Evolutionary conservation across 2,797 vertebrate species (phyloP).

Genomic region (Neopelma chrysocephalum): DNA sequence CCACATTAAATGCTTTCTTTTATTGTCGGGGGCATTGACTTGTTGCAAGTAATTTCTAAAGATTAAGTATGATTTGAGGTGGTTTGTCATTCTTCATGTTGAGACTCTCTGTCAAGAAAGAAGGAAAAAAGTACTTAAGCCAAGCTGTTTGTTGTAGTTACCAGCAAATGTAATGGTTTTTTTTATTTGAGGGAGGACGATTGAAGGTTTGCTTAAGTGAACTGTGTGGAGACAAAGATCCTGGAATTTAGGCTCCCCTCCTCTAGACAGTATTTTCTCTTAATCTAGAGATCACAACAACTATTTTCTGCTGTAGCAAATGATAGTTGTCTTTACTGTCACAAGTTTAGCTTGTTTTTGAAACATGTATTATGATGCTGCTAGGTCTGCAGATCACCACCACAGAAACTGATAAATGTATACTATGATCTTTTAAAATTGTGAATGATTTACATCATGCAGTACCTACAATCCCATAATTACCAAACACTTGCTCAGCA

Average conservation of each 20-base stretch:
- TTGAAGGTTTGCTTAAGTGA: neutral
- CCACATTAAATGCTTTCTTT: conserved; percentile 45
- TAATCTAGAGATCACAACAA: neutral
- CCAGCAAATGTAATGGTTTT: neutral
- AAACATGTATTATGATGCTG: neutral
- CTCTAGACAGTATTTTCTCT: neutral
- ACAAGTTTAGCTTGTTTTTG: neutral
- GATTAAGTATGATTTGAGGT: conserved; percentile 54
- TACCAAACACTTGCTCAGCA: neutral
- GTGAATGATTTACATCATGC: neutral
- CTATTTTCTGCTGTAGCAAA: neutral
- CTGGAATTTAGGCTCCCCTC: neutral
- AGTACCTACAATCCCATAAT: neutral
- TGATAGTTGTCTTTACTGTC: neutral
- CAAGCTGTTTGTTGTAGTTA: neutral
- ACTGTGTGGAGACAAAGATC: neutral
- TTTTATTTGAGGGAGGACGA: neutral
- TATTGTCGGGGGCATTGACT: conserved; percentile 58
- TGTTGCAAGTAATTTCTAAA: conserved; percentile 70
- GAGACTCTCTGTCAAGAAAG: conserved; percentile 7
- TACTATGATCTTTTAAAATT: neutral
- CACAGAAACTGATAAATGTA: neutral
- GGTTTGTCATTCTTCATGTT: conserved; percentile 41
- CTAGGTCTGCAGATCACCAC: neutral
- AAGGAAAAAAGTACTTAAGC: neutral